phyloP scores from a whole-genome alignment of 2,113 vertebrate genomes.

The Tachycineta bicolor region DNA sequence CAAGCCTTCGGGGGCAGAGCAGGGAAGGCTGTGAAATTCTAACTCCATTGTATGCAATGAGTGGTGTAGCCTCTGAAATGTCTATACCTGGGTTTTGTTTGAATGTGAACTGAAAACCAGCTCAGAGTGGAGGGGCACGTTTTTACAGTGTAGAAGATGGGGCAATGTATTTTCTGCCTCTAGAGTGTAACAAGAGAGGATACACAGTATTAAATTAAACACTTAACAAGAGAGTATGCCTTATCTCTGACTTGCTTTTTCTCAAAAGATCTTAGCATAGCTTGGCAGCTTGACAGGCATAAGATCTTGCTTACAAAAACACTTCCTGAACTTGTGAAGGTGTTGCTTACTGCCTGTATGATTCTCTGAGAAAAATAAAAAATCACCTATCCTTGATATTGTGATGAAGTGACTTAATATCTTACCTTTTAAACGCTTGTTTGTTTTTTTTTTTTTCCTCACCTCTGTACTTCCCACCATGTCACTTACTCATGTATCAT shows the following conservation, averaged over 20 bases:
- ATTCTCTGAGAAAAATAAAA: not conserved
- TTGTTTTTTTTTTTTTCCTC: not conserved
- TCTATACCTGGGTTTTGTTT: not conserved
- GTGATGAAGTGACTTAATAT: not conserved
- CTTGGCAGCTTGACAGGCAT: not conserved
- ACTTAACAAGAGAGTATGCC: not conserved
- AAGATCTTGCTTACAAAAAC: not conserved
- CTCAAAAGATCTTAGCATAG: not conserved
- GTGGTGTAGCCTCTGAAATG: not conserved
- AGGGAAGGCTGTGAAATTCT: not conserved
- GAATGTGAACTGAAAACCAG: not conserved
- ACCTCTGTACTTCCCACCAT: not conserved
- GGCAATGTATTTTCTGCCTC: not conserved
- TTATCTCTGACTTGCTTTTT: not conserved
- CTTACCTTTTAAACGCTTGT: not conserved
- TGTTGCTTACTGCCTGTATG: not conserved
- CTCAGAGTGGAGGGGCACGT: not conserved
- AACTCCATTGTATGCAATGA: not conserved
- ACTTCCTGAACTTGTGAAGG: not conserved
- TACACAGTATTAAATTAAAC: not conserved
- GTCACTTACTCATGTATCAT: not conserved
- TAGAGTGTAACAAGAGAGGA: not conserved
- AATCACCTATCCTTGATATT: not conserved
- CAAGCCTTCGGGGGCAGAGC: not conserved
- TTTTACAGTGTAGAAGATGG: not conserved